Base-by-base conservation (phyloP, 2,113 vertebrate genomes). In the Elaphurus davidianus region DNA sequence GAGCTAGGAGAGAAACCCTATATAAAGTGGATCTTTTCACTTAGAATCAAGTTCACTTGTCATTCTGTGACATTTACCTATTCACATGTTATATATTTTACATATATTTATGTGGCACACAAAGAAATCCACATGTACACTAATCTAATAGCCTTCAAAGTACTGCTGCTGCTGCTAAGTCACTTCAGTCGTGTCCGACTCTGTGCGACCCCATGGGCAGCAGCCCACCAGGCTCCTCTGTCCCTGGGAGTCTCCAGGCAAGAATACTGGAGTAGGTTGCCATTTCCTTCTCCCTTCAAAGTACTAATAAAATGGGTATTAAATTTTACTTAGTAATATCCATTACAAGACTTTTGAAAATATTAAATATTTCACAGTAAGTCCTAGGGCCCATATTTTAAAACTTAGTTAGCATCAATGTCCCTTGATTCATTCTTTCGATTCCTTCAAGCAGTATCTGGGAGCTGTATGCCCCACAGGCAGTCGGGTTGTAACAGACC, bases 111-210 rank as follows among this genome's bases (percentile, higher is more conserved):
- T 71, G 23, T 54, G 8, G 25, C 86, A 6, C 10, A 52, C 0
- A 45, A 67, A 84, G 43, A 96, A 87, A 45, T 52, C 19, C 91
- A 43, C 27, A 71, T 76, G 28, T 54, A 76, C 74, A 17, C 10
- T 45, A 86, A 88, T 81, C 30, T 40, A 74, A 43, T 21, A 40
- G 67, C 19, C 33, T 67, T 67, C 64, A 67, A 19, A 67, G 33
- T 67, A 10, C 33, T 36, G 64, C 64, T 67, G 33, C 62, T n/a
- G 62, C 33, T 67, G 64, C 64, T 67, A 11, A 67, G 64, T 67
- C 8, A 0, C n/a, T 67, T 67, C 64, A 36, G 17, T 40, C 0
- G 5, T 40, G n/a, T 71, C 9, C 0, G 1, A 12, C 10, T 71
- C n/a, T 40, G 17, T 10, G 33, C 2, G 0, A 36, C n/a, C n/a